A percentile compares a stretch with the other conserved stretches of the same genome.
Conservation (phyloP, 2,888 invertebrate species). For the Diachrysia chrysitis region DNA sequence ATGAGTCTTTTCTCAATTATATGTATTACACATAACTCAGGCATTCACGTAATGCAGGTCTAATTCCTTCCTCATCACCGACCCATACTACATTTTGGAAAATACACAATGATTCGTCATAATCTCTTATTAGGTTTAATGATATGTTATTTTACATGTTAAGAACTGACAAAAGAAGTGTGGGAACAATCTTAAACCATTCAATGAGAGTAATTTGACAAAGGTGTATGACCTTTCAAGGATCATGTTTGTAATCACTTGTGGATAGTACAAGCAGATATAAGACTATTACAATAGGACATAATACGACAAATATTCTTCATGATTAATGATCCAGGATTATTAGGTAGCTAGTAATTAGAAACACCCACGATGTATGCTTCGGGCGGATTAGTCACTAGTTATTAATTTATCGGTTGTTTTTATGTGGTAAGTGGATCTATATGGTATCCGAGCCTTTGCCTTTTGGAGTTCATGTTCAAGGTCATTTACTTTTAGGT, state of each 20-base stretch:
- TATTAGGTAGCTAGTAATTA: constrained; percentile 32
- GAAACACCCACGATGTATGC: constrained; percentile 41
- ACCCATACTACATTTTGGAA: constrained; percentile 1
- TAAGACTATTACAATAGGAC: constrained; percentile 17
- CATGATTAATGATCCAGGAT: constrained; percentile 28
- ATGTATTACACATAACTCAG: not conserved
- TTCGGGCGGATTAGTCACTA: constrained; percentile 45
- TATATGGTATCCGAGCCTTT: constrained; percentile 31
- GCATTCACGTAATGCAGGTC: not conserved
- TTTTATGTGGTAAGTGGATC: constrained; percentile 29
- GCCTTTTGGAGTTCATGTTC: constrained; percentile 35
- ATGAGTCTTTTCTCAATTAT: too few species aligned
- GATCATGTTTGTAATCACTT: constrained; percentile 8
- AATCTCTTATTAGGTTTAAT: not conserved
- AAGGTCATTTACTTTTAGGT: not conserved
- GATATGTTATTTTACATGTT: constrained; percentile 7
- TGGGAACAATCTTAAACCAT: constrained; percentile 12
- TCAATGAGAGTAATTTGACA: constrained; percentile 9
- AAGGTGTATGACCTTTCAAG: constrained; percentile 48
- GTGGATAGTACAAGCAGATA: not conserved
- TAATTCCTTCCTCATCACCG: constrained; percentile 9
- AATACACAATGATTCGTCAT: not conserved
- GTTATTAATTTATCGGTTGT: constrained; percentile 33
- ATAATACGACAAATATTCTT: constrained; percentile 21
- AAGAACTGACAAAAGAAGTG: constrained; percentile 14